Conservation (phyloP, 2,113 vertebrate genomes). For the Heloderma charlesbogerti region DNA sequence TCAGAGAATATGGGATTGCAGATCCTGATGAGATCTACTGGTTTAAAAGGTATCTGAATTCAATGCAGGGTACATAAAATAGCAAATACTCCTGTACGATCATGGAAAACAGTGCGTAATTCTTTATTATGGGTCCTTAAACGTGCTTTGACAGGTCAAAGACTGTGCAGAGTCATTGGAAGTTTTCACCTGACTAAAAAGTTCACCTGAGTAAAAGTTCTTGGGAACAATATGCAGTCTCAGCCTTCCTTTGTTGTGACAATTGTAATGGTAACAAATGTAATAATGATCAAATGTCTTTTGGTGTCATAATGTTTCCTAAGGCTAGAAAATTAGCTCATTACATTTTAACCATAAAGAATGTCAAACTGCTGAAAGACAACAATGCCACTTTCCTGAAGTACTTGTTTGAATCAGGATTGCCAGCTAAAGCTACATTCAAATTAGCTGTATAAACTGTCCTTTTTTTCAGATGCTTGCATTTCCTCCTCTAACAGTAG, state of each 20-base stretch:
- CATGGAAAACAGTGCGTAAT: neutral
- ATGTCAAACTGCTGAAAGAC: neutral
- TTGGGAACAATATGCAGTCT: neutral
- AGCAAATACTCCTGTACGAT: neutral
- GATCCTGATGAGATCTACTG: slow-evolving; percentile 92
- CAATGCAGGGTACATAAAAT: neutral
- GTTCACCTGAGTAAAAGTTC: neutral
- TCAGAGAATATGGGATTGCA: slow-evolving; percentile 89
- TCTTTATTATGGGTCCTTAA: rapidly evolving
- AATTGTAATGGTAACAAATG: neutral
- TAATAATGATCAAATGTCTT: neutral
- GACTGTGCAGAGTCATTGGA: neutral
- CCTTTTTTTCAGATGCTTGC: neutral
- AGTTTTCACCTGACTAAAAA: neutral
- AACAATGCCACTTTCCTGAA: neutral
- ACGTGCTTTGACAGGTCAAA: neutral
- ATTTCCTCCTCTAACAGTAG: neutral
- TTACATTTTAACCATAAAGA: neutral
- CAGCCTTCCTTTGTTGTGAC: neutral
- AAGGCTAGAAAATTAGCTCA: neutral
- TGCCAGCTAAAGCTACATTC: neutral
- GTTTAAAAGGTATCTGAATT: slow-evolving; percentile 88
- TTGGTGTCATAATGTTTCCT: neutral
- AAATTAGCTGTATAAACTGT: neutral
- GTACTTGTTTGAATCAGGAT: slow-evolving; percentile 10